Evolutionary conservation across 2,113 vertebrate genomes (phyloP).

Genomic region (Callipepla squamata): DNA sequence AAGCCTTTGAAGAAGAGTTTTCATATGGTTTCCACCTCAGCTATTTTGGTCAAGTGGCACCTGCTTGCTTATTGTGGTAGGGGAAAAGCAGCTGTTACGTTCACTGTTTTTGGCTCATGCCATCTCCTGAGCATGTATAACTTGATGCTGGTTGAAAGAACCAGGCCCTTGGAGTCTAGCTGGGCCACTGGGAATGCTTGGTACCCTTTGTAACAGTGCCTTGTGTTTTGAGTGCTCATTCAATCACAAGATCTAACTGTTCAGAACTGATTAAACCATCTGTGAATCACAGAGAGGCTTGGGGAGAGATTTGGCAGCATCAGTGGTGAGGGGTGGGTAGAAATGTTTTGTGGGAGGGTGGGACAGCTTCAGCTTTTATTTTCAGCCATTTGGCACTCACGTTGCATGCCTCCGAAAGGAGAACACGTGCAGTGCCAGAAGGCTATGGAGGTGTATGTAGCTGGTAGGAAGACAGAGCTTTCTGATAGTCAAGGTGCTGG

Average conservation of each 20-base stretch:
- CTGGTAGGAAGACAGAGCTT: not conserved
- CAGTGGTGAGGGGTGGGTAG: not conserved
- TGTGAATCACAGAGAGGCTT: not conserved
- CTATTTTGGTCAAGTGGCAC: not conserved
- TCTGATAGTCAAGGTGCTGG: not conserved
- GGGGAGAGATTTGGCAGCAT: not conserved
- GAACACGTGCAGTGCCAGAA: not conserved
- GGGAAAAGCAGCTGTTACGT: not conserved
- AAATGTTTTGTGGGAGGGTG: not conserved
- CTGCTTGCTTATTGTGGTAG: not conserved
- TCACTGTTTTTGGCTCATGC: not conserved
- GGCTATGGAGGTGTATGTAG: not conserved
- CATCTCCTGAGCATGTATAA: not conserved
- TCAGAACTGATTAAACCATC: not conserved
- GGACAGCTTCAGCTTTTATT: conserved; percentile 6
- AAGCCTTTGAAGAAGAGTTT: not conserved
- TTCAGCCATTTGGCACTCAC: not conserved
- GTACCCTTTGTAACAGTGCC: not conserved
- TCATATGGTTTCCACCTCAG: not conserved
- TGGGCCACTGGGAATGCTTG: not conserved
- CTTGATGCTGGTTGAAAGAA: not conserved
- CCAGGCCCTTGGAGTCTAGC: not conserved
- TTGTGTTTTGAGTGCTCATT: not conserved
- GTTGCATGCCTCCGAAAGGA: not conserved
- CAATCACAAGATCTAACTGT: not conserved